These are phyloP conservation scores for Arenaria interpres DNA, from an alignment of 2,113 vertebrate species.

Conservation along the genomic window DNA sequence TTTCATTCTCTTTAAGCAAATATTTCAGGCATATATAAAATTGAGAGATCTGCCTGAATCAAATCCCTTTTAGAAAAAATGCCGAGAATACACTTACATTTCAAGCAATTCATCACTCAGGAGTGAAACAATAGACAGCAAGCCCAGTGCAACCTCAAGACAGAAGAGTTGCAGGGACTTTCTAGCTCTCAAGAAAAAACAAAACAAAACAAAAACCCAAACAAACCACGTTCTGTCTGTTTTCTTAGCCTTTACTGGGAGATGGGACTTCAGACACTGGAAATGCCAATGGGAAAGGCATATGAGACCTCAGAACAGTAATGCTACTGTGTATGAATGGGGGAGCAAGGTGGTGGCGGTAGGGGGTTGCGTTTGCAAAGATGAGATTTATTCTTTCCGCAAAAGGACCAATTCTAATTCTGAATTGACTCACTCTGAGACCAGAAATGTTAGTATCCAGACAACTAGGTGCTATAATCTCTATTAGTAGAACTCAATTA, in stretches of 20 bases:
- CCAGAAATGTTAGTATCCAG: neutral
- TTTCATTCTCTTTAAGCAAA: conserved; percentile 12
- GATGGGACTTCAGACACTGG: neutral
- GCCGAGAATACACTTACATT: neutral
- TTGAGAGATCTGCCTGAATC: neutral
- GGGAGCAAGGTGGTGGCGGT: neutral
- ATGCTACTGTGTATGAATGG: fast-evolving
- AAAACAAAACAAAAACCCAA: neutral
- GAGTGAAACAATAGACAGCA: neutral
- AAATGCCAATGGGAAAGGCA: neutral
- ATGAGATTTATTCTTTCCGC: neutral
- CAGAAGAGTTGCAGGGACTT: neutral
- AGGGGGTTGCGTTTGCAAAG: neutral
- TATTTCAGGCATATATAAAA: neutral
- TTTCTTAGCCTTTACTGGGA: neutral
- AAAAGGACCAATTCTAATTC: neutral
- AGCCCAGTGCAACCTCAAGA: neutral
- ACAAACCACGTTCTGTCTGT: fast-evolving
- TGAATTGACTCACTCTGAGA: neutral
- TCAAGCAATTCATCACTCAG: neutral
- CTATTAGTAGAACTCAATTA: neutral
- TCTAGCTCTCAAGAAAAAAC: neutral
- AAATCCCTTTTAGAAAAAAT: neutral
- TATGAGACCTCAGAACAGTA: neutral
- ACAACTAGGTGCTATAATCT: neutral